Conservation (phyloP, 2,113 vertebrate genomes). For the Gymnogyps californianus region DNA sequence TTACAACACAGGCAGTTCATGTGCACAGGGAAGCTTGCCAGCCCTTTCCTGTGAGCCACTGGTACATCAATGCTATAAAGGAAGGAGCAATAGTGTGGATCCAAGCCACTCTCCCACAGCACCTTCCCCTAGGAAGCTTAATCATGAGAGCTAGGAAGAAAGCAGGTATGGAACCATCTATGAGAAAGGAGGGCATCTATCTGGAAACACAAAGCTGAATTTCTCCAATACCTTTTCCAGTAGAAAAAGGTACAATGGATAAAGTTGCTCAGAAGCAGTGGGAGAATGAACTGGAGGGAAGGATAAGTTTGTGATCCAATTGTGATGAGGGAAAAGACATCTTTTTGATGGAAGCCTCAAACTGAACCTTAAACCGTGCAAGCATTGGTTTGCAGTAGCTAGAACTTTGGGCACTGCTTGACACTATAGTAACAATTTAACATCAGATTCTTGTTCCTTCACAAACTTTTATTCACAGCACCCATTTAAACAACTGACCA, state of each 20-base stretch:
- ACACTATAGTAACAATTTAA: background rate
- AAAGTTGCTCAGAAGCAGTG: background rate
- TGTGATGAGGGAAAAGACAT: background rate
- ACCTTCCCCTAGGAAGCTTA: background rate
- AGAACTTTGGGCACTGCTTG: background rate
- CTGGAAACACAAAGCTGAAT: background rate
- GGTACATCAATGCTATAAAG: background rate
- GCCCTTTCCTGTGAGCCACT: background rate
- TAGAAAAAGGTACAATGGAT: rapidly evolving
- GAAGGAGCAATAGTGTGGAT: background rate
- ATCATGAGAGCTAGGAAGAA: background rate
- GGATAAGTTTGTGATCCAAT: background rate
- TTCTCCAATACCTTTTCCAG: background rate
- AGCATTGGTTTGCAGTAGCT: background rate
- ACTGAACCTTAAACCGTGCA: background rate
- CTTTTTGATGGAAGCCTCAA: background rate
- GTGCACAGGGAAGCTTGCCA: background rate
- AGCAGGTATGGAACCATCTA: background rate
- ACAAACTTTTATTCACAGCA: background rate
- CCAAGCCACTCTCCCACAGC: background rate
- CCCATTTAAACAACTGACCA: background rate
- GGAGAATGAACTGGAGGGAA: background rate
- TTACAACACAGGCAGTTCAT: background rate
- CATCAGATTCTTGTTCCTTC: background rate
- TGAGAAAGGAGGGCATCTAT: background rate